phyloP scores from a whole-genome alignment of 1,140 invertebrate species.

The Aphis gossypii region DNA sequence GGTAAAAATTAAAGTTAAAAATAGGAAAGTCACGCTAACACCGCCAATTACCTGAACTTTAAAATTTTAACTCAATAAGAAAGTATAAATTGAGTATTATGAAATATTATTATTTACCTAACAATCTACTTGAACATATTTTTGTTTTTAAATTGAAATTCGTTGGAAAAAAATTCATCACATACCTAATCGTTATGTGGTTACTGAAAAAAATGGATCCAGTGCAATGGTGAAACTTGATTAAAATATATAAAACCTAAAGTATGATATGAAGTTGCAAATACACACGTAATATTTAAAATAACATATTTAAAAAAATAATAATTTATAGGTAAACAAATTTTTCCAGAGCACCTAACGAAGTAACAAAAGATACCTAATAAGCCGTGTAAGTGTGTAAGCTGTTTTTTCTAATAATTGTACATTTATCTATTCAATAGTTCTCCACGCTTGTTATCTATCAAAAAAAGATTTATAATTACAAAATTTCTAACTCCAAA shows the following conservation, averaged over 20 bases:
- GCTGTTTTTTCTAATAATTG: too few species aligned
- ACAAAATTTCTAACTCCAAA: too few species aligned
- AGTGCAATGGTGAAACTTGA: not conserved
- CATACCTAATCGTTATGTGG: not conserved
- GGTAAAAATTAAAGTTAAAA: not conserved
- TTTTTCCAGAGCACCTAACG: not conserved
- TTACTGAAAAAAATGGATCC: not conserved
- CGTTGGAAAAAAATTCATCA: not conserved
- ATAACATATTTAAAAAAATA: not conserved
- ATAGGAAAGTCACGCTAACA: not conserved
- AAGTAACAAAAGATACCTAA: not conserved
- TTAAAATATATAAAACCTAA: not conserved
- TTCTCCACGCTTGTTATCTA: too few species aligned
- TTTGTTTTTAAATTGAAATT: not conserved
- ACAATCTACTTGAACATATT: not conserved
- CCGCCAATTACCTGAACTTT: not conserved
- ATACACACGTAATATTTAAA: not conserved
- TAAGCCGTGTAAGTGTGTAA: not conserved
- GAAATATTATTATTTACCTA: not conserved
- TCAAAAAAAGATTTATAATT: too few species aligned
- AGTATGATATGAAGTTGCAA: not conserved
- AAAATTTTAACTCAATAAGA: not conserved
- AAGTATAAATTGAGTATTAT: not conserved
- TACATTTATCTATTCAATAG: too few species aligned
- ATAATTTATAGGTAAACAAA: not conserved